phyloP scores from a whole-genome alignment of 2,113 vertebrate species.

The Platichthys stellatus region DNA sequence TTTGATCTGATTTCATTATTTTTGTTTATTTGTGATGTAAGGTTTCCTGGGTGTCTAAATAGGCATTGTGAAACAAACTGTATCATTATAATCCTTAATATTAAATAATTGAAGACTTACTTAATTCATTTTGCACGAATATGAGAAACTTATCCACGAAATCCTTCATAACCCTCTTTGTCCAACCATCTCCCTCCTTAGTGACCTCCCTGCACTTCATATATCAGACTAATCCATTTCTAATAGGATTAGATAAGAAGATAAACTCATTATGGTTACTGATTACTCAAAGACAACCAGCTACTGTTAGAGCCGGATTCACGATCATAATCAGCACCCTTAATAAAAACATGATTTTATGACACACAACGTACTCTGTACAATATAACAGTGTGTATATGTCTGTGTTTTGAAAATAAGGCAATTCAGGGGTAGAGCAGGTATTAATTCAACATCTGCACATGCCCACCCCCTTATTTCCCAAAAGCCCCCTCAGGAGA shows the following conservation, averaged over 20 bases:
- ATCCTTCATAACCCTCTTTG: too few species aligned
- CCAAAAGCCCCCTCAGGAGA: neutral
- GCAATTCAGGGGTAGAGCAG: neutral
- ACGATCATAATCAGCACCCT: neutral
- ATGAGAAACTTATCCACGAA: too few species aligned
- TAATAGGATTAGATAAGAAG: neutral
- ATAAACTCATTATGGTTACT: neutral
- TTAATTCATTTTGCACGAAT: too few species aligned
- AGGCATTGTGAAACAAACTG: neutral
- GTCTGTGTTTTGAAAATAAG: neutral
- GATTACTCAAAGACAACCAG: neutral
- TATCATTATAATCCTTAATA: neutral
- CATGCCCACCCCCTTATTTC: neutral
- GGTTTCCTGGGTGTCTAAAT: neutral
- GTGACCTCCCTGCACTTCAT: neutral
- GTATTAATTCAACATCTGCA: slow-evolving; percentile 24
- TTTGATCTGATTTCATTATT: too few species aligned
- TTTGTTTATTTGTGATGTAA: neutral
- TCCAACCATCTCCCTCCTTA: too few species aligned
- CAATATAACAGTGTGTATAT: neutral
- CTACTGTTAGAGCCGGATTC: neutral
- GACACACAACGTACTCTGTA: too few species aligned
- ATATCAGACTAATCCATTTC: neutral
- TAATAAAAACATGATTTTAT: neutral
- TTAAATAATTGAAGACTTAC: neutral